Percentiles rank a stretch among this genome's conserved stretches.
Conservation (phyloP, 2,888 invertebrate genomes). For the Folsomia candida region DNA sequence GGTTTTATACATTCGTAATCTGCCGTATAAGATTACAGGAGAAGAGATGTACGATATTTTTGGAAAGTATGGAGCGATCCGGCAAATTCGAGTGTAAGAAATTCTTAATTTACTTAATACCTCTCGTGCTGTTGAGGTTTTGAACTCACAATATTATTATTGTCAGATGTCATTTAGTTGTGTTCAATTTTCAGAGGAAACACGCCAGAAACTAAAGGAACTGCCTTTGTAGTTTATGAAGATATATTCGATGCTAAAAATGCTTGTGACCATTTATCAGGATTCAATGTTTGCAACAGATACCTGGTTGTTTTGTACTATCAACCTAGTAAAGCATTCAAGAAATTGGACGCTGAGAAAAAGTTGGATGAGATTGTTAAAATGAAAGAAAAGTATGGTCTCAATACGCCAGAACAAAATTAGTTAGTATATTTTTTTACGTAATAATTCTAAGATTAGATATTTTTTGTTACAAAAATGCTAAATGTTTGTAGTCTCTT, state of each 20-base stretch:
- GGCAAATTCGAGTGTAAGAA: constrained; percentile 78
- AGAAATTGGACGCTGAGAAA: constrained; percentile 90
- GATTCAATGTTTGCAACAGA: constrained; percentile 97
- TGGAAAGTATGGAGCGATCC: constrained; percentile 98
- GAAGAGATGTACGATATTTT: constrained; percentile 99
- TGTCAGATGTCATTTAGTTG: constrained; percentile 4
- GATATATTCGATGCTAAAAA: constrained; percentile 99
- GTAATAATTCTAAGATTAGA: too few species aligned
- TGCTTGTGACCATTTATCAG: constrained; percentile 97
- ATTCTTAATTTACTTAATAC: neutral
- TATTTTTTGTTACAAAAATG: too few species aligned
- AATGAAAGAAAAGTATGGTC: constrained; percentile 90
- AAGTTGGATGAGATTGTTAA: constrained; percentile 94
- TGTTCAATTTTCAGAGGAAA: constrained; percentile 70
- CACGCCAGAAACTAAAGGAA: constrained; percentile 95
- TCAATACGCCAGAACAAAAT: constrained; percentile 55
- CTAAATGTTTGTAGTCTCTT: too few species aligned
- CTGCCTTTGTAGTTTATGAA: constrained; percentile 99
- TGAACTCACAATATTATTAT: neutral
- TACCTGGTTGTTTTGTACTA: constrained; percentile 99
- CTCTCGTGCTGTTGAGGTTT: too few species aligned
- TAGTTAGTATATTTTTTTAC: neutral
- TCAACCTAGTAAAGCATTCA: constrained; percentile 93
- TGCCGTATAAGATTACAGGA: constrained; percentile 98
- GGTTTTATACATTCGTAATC: constrained; percentile 91